phyloP scores from a whole-genome alignment of 2,113 vertebrate genomes.

The Benitochromis conjunctus region DNA sequence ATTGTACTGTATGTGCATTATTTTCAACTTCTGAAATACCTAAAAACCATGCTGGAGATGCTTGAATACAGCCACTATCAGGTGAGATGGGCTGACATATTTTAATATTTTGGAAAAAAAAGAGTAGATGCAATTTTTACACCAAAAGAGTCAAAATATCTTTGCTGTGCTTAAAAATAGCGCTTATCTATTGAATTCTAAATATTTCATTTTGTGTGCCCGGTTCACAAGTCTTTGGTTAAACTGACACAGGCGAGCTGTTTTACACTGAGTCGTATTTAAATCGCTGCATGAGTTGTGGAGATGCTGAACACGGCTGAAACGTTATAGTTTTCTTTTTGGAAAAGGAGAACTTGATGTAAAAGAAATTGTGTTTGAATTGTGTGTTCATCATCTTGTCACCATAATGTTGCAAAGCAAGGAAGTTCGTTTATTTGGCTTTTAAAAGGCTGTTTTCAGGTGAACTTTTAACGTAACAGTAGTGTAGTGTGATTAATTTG shows the following conservation, averaged over 20 bases:
- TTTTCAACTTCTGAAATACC: slow-evolving; percentile 35
- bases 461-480: neutral
- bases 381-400: neutral
- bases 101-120: rapidly evolving
- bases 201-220: neutral
- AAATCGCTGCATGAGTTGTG: neutral
- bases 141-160: neutral
- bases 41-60: slow-evolving; percentile 88
- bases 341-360: neutral
- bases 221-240: neutral
- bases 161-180: neutral
- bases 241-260: neutral
- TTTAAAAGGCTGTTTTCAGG: neutral
- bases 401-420: neutral
- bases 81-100: slow-evolving; percentile 74
- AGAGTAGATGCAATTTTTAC: neutral
- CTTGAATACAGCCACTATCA: slow-evolving; percentile 96
- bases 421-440: neutral
- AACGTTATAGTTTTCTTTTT: neutral
- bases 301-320: neutral
- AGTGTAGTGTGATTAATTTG: neutral
- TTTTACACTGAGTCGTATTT: neutral
- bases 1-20: slow-evolving; percentile 34
- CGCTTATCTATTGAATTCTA: neutral
- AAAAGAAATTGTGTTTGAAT: neutral